Evolutionary conservation across 2,113 vertebrate genomes (phyloP).

Genomic region (Phyllostomus discolor): DNA sequence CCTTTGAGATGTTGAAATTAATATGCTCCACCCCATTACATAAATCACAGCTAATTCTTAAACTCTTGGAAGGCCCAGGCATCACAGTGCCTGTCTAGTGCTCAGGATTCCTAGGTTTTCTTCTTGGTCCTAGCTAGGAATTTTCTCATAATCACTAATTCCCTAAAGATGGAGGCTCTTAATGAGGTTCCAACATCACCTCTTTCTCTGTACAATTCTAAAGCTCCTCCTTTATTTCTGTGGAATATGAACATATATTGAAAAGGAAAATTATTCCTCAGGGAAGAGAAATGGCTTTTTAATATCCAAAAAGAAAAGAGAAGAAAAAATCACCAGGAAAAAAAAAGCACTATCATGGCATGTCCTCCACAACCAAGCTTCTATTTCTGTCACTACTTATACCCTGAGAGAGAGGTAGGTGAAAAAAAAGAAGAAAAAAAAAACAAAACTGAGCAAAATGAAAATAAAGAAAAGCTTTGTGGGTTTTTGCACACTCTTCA

Average conservation of each 20-base stretch:
- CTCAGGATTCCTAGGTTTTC: neutral
- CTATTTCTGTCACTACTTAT: neutral
- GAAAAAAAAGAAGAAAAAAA: neutral
- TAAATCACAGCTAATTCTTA: constrained; percentile 33
- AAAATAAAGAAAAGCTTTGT: neutral
- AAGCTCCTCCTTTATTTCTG: neutral
- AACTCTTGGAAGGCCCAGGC: neutral
- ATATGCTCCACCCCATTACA: neutral
- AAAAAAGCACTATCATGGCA: no score
- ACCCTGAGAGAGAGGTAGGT: neutral
- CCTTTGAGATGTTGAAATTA: constrained; percentile 30
- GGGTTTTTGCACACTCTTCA: neutral
- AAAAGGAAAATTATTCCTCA: neutral
- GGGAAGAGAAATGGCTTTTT: neutral
- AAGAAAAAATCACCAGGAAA: neutral
- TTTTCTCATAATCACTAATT: neutral
- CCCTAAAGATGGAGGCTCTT: neutral
- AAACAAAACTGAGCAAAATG: neutral
- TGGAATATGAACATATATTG: neutral
- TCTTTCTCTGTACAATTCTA: neutral
- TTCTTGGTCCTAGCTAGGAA: neutral
- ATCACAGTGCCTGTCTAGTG: neutral
- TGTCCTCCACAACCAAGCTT: neutral
- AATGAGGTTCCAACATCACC: neutral
- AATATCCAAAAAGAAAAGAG: neutral